Evolutionary conservation across 2,113 vertebrate species (phyloP), one percentile per base, ranked within the genome.

Genomic region (Oxyruncus cristatus): DNA sequence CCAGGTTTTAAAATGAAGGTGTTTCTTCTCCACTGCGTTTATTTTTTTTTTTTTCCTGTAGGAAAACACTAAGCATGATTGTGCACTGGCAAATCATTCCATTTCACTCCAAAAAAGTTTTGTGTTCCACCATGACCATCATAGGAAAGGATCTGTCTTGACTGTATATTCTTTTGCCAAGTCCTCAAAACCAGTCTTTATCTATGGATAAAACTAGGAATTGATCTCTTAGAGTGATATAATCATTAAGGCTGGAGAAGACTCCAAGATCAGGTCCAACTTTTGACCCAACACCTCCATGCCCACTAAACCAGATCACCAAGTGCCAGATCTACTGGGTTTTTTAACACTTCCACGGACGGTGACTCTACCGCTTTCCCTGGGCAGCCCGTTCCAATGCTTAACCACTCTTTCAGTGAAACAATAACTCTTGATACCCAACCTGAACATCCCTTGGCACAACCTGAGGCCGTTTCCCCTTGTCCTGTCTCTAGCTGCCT

Each of bases 291-390:
- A 47, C 30, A 22, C 24, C 61, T 37, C 77, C 39, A 21, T 14
- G 15, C 15, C 20, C 23, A n/a, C 20, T 21, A 46, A 89, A 32
- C n/a, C 46, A 16, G 17, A 30, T 7, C 47, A 23, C 62, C 27
- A 35, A 30, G 16, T 26, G 33, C 46, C 46, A 53, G 23, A 6
- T 12, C 8, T 7, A 10, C 33, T 58, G 39, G 11, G 30, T 8
- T 61, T 75, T 5, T n/a, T 30, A 53, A 17, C 16, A 22, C 7
- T 41, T n/a, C n/a, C n/a, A 22, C 0, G 1, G 9, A 21, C n/a
- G 21, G 17, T 30, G 24, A 41, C n/a, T 53, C 39, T 24, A 61
- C 8, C 24, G 30, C 24, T n/a, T 47, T 32, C 7, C 20, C n/a
- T 18, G 1, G 39, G 24, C 39, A 82, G 7, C 20, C n/a, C 26